Percentiles rank a stretch among this genome's conserved stretches.
Conservation (phyloP, 2,797 vertebrate species). For the Phrynocephalus forsythii region DNA sequence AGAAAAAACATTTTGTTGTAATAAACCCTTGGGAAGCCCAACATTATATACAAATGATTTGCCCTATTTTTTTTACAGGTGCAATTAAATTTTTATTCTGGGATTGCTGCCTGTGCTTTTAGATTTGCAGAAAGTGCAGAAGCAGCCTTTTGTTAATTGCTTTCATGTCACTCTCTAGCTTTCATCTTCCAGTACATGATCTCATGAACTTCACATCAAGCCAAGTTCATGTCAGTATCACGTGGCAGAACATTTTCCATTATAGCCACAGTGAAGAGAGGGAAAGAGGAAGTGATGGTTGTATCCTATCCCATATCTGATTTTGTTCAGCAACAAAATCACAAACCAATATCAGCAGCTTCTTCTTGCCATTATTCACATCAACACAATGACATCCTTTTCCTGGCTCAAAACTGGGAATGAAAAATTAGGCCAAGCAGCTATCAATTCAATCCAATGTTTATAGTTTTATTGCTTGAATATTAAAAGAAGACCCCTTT, state of each 20-base stretch:
- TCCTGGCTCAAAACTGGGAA: not conserved
- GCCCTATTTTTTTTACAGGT: not conserved
- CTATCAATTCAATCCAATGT: not conserved
- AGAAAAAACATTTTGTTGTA: not conserved
- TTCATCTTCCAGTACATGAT: not conserved
- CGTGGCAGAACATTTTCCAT: not conserved
- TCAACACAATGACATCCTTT: slow-evolving; percentile 17
- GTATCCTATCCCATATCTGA: not conserved
- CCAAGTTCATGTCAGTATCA: not conserved
- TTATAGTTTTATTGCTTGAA: slow-evolving; percentile 6
- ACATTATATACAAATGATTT: not conserved
- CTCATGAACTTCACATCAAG: not conserved
- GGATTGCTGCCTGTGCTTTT: not conserved
- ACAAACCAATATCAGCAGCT: not conserved
- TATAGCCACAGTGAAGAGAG: not conserved
- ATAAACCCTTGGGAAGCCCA: not conserved
- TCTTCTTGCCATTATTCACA: slow-evolving; percentile 11
- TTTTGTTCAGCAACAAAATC: not conserved
- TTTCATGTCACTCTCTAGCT: not conserved
- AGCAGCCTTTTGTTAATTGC: not conserved
- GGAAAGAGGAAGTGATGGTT: not conserved
- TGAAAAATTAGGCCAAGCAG: not conserved
- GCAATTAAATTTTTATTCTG: not conserved
- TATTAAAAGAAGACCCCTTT: slow-evolving; percentile 6
- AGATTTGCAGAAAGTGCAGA: not conserved